Conservation (phyloP, 2,888 invertebrate species). For the Sepiola atlantica region DNA sequence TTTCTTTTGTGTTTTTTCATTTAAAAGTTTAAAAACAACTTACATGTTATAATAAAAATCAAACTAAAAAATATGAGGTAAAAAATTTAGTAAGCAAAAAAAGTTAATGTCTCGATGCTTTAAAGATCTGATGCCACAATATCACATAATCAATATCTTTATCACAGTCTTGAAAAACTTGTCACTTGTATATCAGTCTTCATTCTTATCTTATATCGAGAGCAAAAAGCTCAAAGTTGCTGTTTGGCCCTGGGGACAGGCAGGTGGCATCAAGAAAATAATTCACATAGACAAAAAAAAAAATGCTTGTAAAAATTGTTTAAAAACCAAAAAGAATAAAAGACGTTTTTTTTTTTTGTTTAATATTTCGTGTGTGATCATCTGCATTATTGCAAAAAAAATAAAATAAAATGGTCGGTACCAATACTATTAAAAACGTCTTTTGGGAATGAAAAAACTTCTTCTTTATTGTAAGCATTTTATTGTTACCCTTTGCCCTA, state of each 20-base stretch:
- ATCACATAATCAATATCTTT: background rate
- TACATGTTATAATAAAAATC: background rate
- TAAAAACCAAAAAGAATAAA: background rate
- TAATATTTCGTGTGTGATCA: background rate
- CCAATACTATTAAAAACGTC: background rate
- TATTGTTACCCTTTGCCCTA: background rate
- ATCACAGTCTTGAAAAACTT: background rate
- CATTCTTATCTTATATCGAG: background rate
- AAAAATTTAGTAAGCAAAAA: too few species aligned
- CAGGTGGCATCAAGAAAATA: background rate
- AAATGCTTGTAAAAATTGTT: background rate
- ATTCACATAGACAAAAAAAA: background rate
- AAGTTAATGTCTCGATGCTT: background rate
- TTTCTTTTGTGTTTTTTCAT: background rate
- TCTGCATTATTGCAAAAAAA: background rate
- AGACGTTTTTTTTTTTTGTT: background rate
- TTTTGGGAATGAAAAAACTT: background rate
- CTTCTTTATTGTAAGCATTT: background rate
- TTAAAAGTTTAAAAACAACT: background rate
- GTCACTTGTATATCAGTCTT: background rate
- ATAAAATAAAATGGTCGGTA: background rate
- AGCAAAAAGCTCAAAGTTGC: background rate
- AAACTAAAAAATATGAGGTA: rapidly evolving
- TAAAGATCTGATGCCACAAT: background rate
- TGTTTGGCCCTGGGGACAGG: background rate